phyloP scores from a whole-genome alignment of 1,140 invertebrate species.

The Anoplolepis gracilipes region DNA sequence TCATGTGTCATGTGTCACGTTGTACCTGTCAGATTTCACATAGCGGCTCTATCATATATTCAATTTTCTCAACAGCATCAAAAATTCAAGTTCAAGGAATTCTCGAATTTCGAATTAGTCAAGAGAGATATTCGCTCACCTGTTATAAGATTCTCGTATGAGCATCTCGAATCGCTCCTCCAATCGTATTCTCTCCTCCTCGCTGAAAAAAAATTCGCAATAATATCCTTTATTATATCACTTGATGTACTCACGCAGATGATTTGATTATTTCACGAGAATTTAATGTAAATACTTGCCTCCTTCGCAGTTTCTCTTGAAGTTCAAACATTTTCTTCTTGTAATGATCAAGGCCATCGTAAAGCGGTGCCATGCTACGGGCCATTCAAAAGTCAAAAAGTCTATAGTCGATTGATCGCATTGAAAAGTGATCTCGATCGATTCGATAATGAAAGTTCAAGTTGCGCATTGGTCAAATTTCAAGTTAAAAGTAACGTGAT shows the following conservation, averaged over 20 bases:
- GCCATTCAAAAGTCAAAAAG: constrained; percentile 34
- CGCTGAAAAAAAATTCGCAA: constrained; percentile 73
- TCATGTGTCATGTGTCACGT: no score
- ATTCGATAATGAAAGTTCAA: constrained; percentile 42
- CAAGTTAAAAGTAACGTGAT: background rate
- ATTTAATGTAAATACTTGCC: constrained; percentile 72
- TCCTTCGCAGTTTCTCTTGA: constrained; percentile 81
- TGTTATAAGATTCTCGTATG: constrained; percentile 79
- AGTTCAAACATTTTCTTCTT: constrained; percentile 82
- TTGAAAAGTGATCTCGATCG: constrained; percentile 41
- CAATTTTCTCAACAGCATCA: background rate
- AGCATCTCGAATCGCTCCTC: constrained; percentile 82
- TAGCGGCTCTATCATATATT: background rate
- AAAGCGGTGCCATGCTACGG: constrained; percentile 74
- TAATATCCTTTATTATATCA: background rate
- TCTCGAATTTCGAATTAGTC: background rate
- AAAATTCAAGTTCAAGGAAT: background rate
- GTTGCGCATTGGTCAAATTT: background rate
- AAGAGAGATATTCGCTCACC: constrained; percentile 74
- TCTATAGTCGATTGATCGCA: constrained; percentile 39
- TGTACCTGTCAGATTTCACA: no score
- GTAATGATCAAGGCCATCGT: constrained; percentile 78
- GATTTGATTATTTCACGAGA: background rate
- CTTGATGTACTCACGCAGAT: background rate
- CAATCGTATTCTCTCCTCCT: constrained; percentile 82